Conservation (phyloP, 1,140 invertebrate species). For the Harlomillsia oculata region DNA sequence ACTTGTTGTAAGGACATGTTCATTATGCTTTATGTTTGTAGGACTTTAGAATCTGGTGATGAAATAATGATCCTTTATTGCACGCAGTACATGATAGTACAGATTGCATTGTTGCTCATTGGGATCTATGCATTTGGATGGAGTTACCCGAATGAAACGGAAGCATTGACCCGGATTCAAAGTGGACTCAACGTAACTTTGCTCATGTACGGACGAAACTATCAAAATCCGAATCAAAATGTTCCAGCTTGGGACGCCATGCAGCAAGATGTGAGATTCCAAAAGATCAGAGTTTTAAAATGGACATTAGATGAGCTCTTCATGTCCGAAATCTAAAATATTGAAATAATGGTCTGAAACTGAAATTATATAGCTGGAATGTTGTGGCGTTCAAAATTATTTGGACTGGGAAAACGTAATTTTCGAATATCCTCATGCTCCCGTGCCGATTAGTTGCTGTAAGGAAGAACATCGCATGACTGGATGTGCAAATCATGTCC, state of each 20-base stretch:
- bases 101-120: neutral
- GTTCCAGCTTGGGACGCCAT: constrained; percentile 1
- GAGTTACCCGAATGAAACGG: neutral
- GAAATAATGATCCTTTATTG: no score
- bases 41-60: no score
- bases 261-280: neutral
- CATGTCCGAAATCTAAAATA: no score
- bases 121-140: neutral
- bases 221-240: neutral
- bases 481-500: constrained; percentile 1
- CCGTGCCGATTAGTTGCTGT: constrained; percentile 10
- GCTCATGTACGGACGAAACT: neutral
- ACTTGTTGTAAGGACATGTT: neutral
- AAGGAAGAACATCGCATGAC: constrained; percentile 10
- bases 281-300: no score
- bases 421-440: neutral
- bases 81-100: neutral
- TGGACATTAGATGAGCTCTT: no score
- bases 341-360: neutral
- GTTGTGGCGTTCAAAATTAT: constrained; percentile 10
- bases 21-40: neutral
- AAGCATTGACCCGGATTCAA: neutral
- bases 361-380: constrained; percentile 1
- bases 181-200: neutral
- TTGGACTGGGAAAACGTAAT: constrained; percentile 4